These are phyloP conservation scores for Scopus umbretta DNA, from an alignment of 2,113 vertebrate genomes.

Conservation along the genomic window DNA sequence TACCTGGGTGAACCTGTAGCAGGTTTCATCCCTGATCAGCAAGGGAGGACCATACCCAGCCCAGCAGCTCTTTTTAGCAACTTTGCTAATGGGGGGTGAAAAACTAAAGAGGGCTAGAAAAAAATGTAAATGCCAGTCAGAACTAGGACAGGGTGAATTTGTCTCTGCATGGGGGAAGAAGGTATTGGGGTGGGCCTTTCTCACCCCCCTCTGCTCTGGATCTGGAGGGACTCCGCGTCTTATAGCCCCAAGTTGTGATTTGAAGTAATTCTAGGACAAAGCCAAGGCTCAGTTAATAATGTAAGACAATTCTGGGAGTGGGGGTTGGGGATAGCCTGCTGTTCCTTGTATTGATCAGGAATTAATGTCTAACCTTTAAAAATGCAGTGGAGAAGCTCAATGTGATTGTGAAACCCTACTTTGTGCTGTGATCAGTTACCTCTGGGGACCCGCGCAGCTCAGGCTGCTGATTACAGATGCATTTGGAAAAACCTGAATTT, in stretches of 20 bases:
- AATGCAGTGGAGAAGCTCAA: conserved; percentile 38
- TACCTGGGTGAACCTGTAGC: background rate
- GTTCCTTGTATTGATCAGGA: conserved; percentile 65
- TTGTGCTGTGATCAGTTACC: conserved; percentile 53
- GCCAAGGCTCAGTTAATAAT: conserved; percentile 21
- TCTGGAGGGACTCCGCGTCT: background rate
- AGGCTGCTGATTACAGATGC: conserved; percentile 56
- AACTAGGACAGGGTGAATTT: background rate
- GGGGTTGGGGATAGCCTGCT: background rate
- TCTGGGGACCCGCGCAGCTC: background rate
- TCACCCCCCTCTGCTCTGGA: background rate
- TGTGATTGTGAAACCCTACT: conserved; percentile 29
- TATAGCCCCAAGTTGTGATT: background rate
- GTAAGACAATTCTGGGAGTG: conserved; percentile 1
- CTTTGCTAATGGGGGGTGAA: background rate
- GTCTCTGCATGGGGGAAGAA: background rate
- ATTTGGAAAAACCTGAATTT: conserved; percentile 58
- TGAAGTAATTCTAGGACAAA: conserved; percentile 18
- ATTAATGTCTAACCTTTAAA: conserved; percentile 67
- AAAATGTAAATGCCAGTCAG: background rate
- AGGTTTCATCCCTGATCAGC: background rate
- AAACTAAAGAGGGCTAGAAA: background rate
- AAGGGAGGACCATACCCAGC: background rate
- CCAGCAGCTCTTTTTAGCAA: background rate
- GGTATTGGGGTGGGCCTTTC: background rate